Evolutionary conservation across 2,888 invertebrate species (phyloP), one percentile per base, ranked within the genome.

Genomic region (Odontocolon sp.): DNA sequence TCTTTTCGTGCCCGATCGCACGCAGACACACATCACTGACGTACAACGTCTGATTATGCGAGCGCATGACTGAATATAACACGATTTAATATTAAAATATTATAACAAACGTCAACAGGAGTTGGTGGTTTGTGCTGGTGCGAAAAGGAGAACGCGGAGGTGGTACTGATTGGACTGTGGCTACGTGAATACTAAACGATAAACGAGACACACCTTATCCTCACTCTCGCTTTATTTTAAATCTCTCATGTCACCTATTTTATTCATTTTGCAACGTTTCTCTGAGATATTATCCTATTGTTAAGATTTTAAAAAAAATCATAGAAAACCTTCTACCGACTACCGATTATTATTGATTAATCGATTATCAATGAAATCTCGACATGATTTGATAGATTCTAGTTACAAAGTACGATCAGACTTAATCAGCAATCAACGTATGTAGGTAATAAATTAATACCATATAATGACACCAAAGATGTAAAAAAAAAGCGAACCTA

Each of bases 11-110:
- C 47, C n/a, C 33, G n/a, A 9, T 9, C 77, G 47, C 79, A 59
- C 74, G 72, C 69, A 70, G 67, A 54, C 69, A 56, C 64, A 66
- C 47, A 42, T 59, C 31, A 28, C 40, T 36, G 47, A 61, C 59
- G 85, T 85, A 82, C 81, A 86, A 84, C 84, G 86, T 85, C 89
- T 89, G 89, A 90, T 90, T 89, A 89, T 90, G 89, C 89, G 86
- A 87, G 86, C 89, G 90, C 90, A 89, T 90, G 89, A 85, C 87
- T 88, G 88, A 82, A 82, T 87, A 85, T 89, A 89, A 90, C 85
- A 86, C 88, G 89, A 90, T 90, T 90, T 90, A 90, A 90, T 90
- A 90, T 90, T 89, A 90, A 90, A 90, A 90, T 90, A 90, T 90
- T 90, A 90, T 90, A 88, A 90, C 90, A 90, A 90, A 90, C 87